Evolutionary conservation across 2,113 vertebrate species (phyloP), one percentile per base, ranked within the genome.

Genomic region (Anser brachyrhynchus): DNA sequence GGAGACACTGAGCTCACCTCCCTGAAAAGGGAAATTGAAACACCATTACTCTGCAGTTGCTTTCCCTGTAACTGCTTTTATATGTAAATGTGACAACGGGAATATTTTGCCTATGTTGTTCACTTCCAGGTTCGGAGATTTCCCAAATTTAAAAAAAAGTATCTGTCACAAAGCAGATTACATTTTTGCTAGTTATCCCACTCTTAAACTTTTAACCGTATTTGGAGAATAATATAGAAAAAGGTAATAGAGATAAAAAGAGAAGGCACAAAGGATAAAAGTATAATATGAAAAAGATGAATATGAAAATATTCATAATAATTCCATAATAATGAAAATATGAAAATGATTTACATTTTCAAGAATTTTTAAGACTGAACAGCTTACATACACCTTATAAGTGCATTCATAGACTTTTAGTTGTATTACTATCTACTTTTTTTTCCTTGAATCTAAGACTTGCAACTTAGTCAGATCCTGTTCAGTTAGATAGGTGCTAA

Each of bases 211-310:
- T 55, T 62, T 62, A 72, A 67, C 3, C 7, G 28, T 58, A 13
- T 46, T 26, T 59, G 58, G 51, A 82, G 13, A 9, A 66, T 57
- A 41, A 25, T 14, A 39, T 22, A 72, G 41, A 74, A 73, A 85
- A 0, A 10, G 0, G 13, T 44, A 25, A 77, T 4, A 78, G 3
- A 5, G 5, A 35, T 19, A 66, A 15, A 83, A 70, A 5, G 3
- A 17, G n/a, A 86, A 82, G 15, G 4, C 4, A 33, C 20, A 37
- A 66, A 57, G 3, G 16, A 35, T 28, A 35, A 54, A 69, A 81
- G 3, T 23, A 37, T 59, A 86, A 35, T 10, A 65, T 16, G 9
- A 41, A 35, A 87, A 58, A 66, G 1, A 25, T 46, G 39, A 39
- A 39, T 39, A 39, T 39, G 39, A 39, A 39, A 39, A 39, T 39